Evolutionary conservation across 1,140 invertebrate species (phyloP), one percentile per base, ranked within the genome.

Genomic region (Lordiphosa collinella): DNA sequence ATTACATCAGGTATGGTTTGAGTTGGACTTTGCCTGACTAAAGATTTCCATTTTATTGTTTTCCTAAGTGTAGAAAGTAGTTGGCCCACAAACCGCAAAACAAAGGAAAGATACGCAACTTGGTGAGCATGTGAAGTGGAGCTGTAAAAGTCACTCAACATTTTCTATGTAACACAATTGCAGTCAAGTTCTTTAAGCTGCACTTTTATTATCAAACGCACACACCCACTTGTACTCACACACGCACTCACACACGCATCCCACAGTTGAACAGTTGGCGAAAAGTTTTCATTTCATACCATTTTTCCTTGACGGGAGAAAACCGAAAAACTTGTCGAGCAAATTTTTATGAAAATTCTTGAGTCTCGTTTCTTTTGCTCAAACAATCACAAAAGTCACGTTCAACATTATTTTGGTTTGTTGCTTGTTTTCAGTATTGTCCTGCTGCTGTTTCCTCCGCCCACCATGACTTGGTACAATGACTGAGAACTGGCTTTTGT

Each of bases 381-480:
- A 73, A 84, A 84, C 78, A 84, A 84, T 84, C 78, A 78, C 72
- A 84, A 84, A 84, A 84, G 78, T 84, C 78, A 84, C 78, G 78
- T 84, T 78, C 78, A 84, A 84, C 78, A 84, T 85, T 85, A 84
- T 84, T 84, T 84, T 84, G 78, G 78, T 84, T 85, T 85, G 79
- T 84, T 73, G 72, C 73, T 78, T 78, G 78, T 82, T 80, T 80
- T 53, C 57, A 35, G 57, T 47, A 4, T 1, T 61, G 63, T 54
- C 44, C 36, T 34, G 14, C 16, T 49, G 4, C 4, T 10, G 4
- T 18, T 22, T 12, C n/a, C 31, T 4, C 7, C 25, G 29, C 11
- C 32, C 8, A 12, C 47, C 40, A 34, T 46, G 53, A 47, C 56
- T 55, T 44, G 48, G 22, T 70, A 70, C 70, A 82, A 70, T 82